Evolutionary conservation across 1,140 invertebrate genomes (phyloP).

Genomic region (Drosophila arawakana): DNA sequence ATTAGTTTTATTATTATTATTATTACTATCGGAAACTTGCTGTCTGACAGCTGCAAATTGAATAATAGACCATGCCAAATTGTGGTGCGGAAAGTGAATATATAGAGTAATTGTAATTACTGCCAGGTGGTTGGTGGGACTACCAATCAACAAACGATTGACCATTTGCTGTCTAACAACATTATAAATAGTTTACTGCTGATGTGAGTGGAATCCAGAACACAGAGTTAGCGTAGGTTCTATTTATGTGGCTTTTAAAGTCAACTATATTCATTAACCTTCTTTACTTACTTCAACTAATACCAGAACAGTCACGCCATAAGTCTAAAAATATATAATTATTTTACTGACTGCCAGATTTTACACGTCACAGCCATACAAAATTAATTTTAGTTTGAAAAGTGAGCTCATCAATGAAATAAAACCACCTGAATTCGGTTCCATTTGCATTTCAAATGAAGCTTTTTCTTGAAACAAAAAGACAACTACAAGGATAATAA

Average conservation of each 20-base stretch:
- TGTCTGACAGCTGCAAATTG: constrained; percentile 52
- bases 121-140: constrained; percentile 24
- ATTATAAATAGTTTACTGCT: constrained; percentile 2
- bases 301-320: not conserved
- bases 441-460: not conserved
- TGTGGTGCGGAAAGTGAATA: constrained; percentile 12
- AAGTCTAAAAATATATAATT: not conserved
- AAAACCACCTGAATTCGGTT: not conserved
- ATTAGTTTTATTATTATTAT: constrained; percentile 62
- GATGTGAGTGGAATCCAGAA: not conserved
- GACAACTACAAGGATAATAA: too few relatives aligned
- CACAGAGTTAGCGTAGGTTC: not conserved
- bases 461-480: not conserved
- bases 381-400: not conserved
- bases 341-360: not conserved
- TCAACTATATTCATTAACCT: constrained; percentile 18
- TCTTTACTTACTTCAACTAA: not conserved
- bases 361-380: not conserved
- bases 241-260: constrained; percentile 10
- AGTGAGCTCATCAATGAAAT: too few relatives aligned
- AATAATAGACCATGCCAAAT: constrained; percentile 59
- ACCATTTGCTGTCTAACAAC: constrained; percentile 8
- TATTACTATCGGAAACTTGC: constrained; percentile 40
- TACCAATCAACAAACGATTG: not conserved
- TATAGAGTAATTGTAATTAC: constrained; percentile 50